Conservation (phyloP, 1,140 invertebrate genomes). For the Eulimnadia texana region DNA sequence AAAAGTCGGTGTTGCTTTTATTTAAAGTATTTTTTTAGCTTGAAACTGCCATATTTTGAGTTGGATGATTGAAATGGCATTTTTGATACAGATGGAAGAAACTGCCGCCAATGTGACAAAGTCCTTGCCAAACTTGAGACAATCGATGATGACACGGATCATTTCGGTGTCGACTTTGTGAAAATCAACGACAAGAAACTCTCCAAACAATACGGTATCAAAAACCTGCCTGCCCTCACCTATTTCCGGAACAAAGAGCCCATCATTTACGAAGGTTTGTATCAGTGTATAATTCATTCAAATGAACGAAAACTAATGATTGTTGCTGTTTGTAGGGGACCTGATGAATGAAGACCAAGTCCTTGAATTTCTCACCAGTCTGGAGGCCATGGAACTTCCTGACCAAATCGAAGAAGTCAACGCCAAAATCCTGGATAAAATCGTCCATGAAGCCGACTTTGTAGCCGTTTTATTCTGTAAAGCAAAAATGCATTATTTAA, state of each 20-base stretch:
- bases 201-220: slow-evolving; percentile 87
- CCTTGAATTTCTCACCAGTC: slow-evolving; percentile 78
- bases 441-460: slow-evolving; percentile 80
- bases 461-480: slow-evolving; percentile 91
- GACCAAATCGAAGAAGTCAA: slow-evolving; percentile 92
- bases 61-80: not conserved
- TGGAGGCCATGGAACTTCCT: slow-evolving; percentile 87
- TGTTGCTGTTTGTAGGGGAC: slow-evolving; percentile 50
- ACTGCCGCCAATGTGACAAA: slow-evolving; percentile 80
- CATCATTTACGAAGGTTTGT: slow-evolving; percentile 73
- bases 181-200: slow-evolving; percentile 91
- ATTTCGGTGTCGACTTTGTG: slow-evolving; percentile 42
- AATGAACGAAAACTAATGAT: not conserved
- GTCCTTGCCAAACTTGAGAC: slow-evolving; percentile 80
- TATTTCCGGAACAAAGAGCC: slow-evolving; percentile 88
- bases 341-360: slow-evolving; percentile 85
- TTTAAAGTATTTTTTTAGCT: too few relatives aligned
- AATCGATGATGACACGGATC: slow-evolving; percentile 86
- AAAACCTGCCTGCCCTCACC: slow-evolving; percentile 81
- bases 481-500: slow-evolving; percentile 31
- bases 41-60: too few relatives aligned
- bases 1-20: too few relatives aligned
- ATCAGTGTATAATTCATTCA: not conserved
- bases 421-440: slow-evolving; percentile 74
- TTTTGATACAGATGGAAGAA: slow-evolving; percentile 57